phyloP scores from a whole-genome alignment of 2,113 vertebrate species.

The Otis tarda region DNA sequence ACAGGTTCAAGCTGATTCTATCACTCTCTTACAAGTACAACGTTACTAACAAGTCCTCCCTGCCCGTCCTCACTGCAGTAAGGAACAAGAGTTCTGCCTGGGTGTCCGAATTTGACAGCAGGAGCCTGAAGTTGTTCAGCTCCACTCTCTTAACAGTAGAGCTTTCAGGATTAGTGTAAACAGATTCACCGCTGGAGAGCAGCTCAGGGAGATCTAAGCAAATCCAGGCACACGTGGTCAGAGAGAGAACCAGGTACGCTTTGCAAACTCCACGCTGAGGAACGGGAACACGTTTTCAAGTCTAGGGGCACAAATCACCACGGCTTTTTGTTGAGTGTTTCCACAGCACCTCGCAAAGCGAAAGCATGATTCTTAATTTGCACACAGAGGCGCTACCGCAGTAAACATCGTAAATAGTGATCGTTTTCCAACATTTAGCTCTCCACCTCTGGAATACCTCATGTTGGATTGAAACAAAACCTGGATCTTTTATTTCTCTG shows the following conservation, averaged over 20 bases:
- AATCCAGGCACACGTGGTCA: neutral
- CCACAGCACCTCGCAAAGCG: neutral
- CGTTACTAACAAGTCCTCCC: neutral
- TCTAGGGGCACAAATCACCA: neutral
- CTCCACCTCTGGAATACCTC: neutral
- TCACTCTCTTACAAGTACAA: neutral
- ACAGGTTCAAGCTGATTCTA: neutral
- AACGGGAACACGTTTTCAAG: neutral
- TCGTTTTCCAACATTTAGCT: neutral
- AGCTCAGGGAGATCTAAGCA: neutral
- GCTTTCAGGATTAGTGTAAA: conserved; percentile 38
- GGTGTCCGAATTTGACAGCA: neutral
- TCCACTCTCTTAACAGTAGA: neutral
- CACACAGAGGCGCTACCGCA: neutral
- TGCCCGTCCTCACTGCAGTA: neutral
- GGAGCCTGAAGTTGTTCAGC: neutral
- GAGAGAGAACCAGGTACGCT: neutral
- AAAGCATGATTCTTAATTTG: neutral
- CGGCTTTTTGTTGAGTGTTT: neutral
- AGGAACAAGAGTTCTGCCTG: neutral
- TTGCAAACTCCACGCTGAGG: neutral
- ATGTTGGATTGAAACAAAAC: neutral
- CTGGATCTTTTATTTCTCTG: neutral
- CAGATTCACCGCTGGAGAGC: conserved; percentile 10
- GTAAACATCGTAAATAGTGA: neutral